Evolutionary conservation across 2,113 vertebrate species (phyloP).

Genomic region (Pyrgilauda ruficollis): DNA sequence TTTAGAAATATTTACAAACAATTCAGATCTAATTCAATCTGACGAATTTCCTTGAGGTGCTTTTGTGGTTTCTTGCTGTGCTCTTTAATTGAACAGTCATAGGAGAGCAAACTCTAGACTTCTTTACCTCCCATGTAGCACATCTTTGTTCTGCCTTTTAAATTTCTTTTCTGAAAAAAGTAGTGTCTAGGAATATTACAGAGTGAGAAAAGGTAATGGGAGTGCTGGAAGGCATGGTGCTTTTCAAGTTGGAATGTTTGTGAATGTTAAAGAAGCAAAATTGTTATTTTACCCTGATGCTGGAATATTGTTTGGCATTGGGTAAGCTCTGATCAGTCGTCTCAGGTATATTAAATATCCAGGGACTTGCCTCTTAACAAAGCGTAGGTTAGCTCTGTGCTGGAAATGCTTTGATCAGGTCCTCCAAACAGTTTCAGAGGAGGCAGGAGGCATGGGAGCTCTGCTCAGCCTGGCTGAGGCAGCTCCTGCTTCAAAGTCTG

Average conservation of each 20-base stretch:
- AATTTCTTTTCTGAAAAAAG: not conserved
- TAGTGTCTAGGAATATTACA: not conserved
- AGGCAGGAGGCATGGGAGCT: not conserved
- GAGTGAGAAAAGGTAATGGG: not conserved
- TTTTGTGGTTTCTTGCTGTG: slow-evolving; percentile 53
- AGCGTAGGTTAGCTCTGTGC: not conserved
- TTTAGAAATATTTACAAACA: slow-evolving; percentile 55
- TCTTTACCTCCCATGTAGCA: slow-evolving; percentile 32
- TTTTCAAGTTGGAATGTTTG: not conserved
- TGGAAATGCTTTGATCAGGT: not conserved
- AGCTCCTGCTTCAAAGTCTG: not conserved
- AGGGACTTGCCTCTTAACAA: not conserved
- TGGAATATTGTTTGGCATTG: not conserved
- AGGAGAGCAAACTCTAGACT: slow-evolving; percentile 21
- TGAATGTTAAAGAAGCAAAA: not conserved
- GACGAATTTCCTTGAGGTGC: slow-evolving; percentile 50
- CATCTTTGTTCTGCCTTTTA: slow-evolving; percentile 1
- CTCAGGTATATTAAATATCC: not conserved
- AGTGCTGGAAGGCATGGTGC: not conserved
- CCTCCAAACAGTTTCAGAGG: not conserved
- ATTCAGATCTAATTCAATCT: slow-evolving; percentile 47
- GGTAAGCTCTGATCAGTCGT: not conserved
- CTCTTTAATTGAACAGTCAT: slow-evolving; percentile 63
- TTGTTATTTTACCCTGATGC: not conserved
- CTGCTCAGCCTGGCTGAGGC: not conserved